phyloP scores from a whole-genome alignment of 2,113 vertebrate genomes.

The Eolophus roseicapilla region DNA sequence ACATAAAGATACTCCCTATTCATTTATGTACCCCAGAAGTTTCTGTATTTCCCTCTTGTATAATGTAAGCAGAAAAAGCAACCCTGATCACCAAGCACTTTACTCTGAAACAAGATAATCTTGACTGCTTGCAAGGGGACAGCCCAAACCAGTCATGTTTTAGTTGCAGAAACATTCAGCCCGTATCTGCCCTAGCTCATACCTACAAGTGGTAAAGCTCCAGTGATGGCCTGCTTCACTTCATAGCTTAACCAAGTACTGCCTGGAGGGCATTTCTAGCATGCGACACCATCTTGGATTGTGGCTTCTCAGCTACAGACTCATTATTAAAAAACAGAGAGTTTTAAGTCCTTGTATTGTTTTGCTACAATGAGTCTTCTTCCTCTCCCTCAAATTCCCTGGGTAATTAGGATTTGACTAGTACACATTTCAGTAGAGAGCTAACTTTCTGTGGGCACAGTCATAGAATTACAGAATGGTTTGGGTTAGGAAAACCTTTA shows the following conservation, averaged over 20 bases:
- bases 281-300: not conserved
- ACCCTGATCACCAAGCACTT: not conserved
- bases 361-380: not conserved
- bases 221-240: not conserved
- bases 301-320: not conserved
- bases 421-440: not conserved
- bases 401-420: not conserved
- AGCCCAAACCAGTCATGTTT: not conserved
- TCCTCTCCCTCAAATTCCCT: not conserved
- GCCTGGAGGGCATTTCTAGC: not conserved
- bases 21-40: not conserved
- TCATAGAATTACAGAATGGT: not conserved
- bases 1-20: not conserved
- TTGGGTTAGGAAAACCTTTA: not conserved
- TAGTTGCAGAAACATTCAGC: not conserved
- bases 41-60: not conserved
- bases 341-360: not conserved
- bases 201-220: not conserved
- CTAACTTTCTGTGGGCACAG: not conserved
- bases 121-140: not conserved
- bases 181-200: not conserved
- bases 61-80: not conserved
- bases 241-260: not conserved
- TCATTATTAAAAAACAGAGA: not conserved
- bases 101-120: not conserved